Base-by-base conservation (phyloP, 1,140 invertebrate species). In the Orius insidiosus region DNA sequence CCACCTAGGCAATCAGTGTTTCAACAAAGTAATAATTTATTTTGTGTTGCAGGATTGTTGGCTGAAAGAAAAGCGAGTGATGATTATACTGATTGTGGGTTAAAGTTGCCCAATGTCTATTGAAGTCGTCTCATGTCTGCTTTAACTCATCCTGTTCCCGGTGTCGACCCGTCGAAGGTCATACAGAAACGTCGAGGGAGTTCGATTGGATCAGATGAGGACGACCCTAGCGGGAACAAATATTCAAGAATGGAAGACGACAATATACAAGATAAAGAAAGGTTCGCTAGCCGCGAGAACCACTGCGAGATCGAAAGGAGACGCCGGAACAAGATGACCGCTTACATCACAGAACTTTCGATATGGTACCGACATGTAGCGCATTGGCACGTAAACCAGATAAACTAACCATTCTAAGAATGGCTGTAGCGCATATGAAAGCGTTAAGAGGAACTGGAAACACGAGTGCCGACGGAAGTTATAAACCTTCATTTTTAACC, bases 381-480 rank as follows among this genome's bases (percentile, higher is more conserved):
- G 90, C 92, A 1, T 69, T 98, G 31, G 94, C 94, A 2, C 74
- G 94, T 45, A 99, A 99, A 66, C 95, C 94, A 7, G 96, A 99
- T 71, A 98, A 99, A 66, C 73, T 99, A 33, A 99, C 96, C 49
- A 99, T 99, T 60, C 74, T 99, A 33, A 74, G 95, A 55, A 98
- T 99, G 95, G 95, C 96, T 9, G 94, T 98, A 15, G 92, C 92
- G 1, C 95, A 98, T 65, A 98, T 99, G 94, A 97, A 97, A 70
- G 82, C 81, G 18, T 71, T 97, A 32, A 70, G 90, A 74, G 89
- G 90, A 38, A 94, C 90, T 13, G 90, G 90, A 0, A 95, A 95
- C 64, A 94, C 90, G 10, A 85, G 78, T 49, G 78, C 76, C 31
- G 90, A 95, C 68, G 89, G 87, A 19, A 84, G 86, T 1, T 98